Conservation (phyloP, 2,888 invertebrate species). For the Drosophila recens region DNA sequence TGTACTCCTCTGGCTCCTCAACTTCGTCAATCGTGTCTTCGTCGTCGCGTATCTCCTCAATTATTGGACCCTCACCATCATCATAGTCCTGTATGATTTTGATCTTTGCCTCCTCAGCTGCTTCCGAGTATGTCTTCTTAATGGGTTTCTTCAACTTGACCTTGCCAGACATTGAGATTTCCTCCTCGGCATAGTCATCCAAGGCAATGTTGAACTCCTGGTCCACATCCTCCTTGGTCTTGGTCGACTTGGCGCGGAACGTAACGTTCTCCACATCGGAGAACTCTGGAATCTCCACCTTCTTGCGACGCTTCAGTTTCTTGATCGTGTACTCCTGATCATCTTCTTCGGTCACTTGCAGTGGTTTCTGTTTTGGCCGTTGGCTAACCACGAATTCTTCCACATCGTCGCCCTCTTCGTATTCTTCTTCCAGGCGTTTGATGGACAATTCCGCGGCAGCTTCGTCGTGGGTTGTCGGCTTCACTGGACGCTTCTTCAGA, state of each 20-base stretch:
- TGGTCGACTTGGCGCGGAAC: conserved; percentile 91
- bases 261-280: conserved; percentile 92
- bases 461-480: conserved; percentile 80
- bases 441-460: conserved; percentile 84
- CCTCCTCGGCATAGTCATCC: conserved; percentile 94
- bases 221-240: conserved; percentile 94
- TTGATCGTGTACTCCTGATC: conserved; percentile 90
- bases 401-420: conserved; percentile 85
- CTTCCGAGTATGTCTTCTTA: conserved; percentile 91
- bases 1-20: conserved; percentile 86
- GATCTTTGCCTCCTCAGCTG: conserved; percentile 91
- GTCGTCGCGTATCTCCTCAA: conserved; percentile 89
- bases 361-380: conserved; percentile 86
- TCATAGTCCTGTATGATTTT: conserved; percentile 88
- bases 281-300: conserved; percentile 89
- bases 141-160: conserved; percentile 91
- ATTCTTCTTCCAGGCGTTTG: conserved; percentile 81
- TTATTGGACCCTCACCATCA: conserved; percentile 87
- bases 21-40: conserved; percentile 86
- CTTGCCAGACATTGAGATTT: conserved; percentile 94
- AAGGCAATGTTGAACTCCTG: conserved; percentile 95
- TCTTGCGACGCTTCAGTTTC: conserved; percentile 89
- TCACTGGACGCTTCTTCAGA: conserved; percentile 81
- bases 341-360: conserved; percentile 87
- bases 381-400: conserved; percentile 86